phyloP scores from a whole-genome alignment of 2,888 invertebrate species.

The Acronicta leporina region DNA sequence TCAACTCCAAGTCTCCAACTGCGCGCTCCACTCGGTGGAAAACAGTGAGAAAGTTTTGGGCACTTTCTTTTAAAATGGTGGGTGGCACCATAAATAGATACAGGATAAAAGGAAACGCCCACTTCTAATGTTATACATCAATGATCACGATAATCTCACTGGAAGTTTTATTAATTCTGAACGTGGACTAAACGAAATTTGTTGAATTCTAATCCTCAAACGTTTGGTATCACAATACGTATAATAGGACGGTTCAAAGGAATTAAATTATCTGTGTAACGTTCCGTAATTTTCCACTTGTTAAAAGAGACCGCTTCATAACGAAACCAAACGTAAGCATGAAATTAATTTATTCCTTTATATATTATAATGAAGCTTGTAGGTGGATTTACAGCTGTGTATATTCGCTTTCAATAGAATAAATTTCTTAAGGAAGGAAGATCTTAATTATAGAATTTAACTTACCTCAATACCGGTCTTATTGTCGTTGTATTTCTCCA shows the following conservation, averaged over 20 bases:
- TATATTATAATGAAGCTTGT: slow-evolving; percentile 42
- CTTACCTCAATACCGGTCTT: not conserved
- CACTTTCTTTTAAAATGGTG: slow-evolving; percentile 36
- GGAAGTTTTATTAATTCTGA: slow-evolving; percentile 18
- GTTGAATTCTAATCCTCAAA: slow-evolving; percentile 50
- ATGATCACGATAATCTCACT: slow-evolving; percentile 18
- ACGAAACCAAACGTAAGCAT: slow-evolving; percentile 64
- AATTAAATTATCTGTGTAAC: slow-evolving; percentile 69
- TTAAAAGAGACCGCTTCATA: slow-evolving; percentile 59
- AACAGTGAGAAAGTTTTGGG: slow-evolving; percentile 41
- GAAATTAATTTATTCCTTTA: slow-evolving; percentile 66
- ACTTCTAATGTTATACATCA: slow-evolving; percentile 7
- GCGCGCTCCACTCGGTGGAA: slow-evolving; percentile 26
- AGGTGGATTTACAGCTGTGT: slow-evolving; percentile 16
- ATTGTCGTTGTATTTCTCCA: not conserved
- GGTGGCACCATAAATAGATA: slow-evolving; percentile 11
- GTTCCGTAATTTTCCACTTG: slow-evolving; percentile 69
- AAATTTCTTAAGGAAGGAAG: not conserved
- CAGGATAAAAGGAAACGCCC: slow-evolving; percentile 15
- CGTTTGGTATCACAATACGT: slow-evolving; percentile 50
- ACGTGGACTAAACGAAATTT: slow-evolving; percentile 34
- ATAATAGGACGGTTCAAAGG: slow-evolving; percentile 65
- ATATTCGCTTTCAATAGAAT: slow-evolving; percentile 12
- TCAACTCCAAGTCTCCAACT: slow-evolving; percentile 23
- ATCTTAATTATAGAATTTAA: not conserved